Evolutionary conservation across 2,888 invertebrate genomes (phyloP).

Genomic region (Metalampra italica): DNA sequence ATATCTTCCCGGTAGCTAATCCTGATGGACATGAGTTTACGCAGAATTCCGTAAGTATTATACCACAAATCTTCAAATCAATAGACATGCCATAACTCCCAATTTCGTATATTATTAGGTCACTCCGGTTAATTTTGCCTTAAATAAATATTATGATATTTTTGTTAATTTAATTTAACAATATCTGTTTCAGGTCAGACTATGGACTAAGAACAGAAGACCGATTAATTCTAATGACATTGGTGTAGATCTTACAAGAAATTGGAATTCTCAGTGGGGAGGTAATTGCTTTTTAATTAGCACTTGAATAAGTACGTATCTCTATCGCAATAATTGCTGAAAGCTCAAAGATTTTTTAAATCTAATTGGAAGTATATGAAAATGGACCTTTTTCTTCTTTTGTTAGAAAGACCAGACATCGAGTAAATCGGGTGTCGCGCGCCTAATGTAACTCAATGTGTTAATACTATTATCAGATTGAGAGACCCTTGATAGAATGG

Average conservation of each 20-base stretch:
- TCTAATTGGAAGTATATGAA: no score
- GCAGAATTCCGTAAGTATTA: slow-evolving; percentile 70
- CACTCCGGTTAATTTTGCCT: background rate
- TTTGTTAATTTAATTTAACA: no score
- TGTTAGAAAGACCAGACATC: no score
- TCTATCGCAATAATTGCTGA: no score
- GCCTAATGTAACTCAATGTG: no score
- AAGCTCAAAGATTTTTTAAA: no score
- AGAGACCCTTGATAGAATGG: no score
- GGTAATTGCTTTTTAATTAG: slow-evolving; percentile 33
- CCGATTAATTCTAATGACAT: slow-evolving; percentile 47
- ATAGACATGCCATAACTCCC: no score
- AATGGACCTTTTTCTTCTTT: no score
- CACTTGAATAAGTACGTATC: background rate
- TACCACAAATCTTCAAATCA: background rate
- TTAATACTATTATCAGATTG: no score
- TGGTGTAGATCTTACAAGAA: slow-evolving; percentile 82
- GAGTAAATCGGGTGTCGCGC: no score
- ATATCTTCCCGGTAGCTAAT: slow-evolving; percentile 85
- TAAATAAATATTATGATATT: background rate
- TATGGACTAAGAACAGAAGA: slow-evolving; percentile 83
- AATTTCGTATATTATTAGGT: background rate
- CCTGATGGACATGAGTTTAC: slow-evolving; percentile 87
- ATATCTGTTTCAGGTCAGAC: slow-evolving; percentile 58
- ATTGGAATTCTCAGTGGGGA: slow-evolving; percentile 82